Percentiles rank a stretch among this genome's conserved stretches.
These are phyloP conservation scores for Hyposoter dolosus DNA, from an alignment of 2,888 invertebrate species.

Conservation along the genomic window DNA sequence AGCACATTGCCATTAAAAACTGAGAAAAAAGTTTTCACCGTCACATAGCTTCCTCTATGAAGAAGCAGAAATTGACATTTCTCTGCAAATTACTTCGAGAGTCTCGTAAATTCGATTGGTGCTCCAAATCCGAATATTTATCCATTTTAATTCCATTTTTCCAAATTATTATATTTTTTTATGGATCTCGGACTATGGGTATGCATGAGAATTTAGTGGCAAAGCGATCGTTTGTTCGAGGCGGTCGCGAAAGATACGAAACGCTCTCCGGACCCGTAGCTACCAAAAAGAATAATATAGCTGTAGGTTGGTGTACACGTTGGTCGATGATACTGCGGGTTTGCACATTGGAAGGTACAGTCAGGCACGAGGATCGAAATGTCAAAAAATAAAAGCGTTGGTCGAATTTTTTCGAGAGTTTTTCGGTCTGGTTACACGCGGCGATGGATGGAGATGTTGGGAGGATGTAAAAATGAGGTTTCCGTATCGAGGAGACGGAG, in stretches of 20 bases:
- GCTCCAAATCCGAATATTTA: neutral
- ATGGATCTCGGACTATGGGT: neutral
- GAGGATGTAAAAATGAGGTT: too few species aligned
- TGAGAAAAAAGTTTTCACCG: too few species aligned
- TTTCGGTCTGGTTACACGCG: neutral
- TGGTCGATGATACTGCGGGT: neutral
- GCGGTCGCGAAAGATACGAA: neutral
- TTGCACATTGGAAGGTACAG: neutral
- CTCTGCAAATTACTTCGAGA: neutral
- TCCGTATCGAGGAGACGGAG: too few species aligned
- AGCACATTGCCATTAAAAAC: too few species aligned
- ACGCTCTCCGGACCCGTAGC: neutral
- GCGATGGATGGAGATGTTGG: neutral
- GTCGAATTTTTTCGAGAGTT: neutral
- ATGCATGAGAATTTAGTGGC: neutral
- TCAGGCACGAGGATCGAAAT: neutral
- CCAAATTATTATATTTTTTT: too few species aligned
- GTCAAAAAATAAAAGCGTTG: neutral
- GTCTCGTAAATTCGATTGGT: neutral
- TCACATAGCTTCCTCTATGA: too few species aligned
- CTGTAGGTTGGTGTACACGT: neutral
- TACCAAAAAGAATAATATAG: neutral
- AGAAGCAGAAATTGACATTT: neutral
- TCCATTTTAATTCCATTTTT: neutral
- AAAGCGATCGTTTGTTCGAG: neutral